These are phyloP conservation scores for Sisor rabdophorus DNA, from an alignment of 2,113 vertebrate genomes.

Conservation along the genomic window DNA sequence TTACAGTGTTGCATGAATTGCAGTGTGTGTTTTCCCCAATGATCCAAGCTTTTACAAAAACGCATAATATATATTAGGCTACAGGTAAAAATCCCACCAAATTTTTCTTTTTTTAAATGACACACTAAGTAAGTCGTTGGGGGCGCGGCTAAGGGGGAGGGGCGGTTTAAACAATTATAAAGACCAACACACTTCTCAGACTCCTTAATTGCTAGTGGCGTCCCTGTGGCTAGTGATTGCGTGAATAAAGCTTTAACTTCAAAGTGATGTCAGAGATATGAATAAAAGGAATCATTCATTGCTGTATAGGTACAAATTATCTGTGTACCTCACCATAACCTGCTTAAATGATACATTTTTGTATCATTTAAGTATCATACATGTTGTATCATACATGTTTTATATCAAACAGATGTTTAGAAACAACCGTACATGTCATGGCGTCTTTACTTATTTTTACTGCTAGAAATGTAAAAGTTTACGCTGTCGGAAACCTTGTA, in stretches of 20 bases:
- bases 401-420: not conserved
- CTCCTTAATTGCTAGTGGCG: no score
- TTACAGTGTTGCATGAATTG: no score
- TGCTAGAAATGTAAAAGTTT: not conserved
- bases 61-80: not conserved
- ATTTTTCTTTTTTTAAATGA: no score
- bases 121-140: no score
- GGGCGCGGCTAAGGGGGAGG: no score
- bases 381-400: no score
- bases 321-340: not conserved
- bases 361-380: no score
- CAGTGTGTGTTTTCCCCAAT: no score
- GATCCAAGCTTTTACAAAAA: not conserved
- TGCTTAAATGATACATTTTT: not conserved
- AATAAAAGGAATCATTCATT: not conserved
- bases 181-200: no score
- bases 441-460: not conserved
- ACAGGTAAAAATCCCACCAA: not conserved
- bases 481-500: not conserved
- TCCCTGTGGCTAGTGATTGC: not conserved
- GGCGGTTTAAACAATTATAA: no score
- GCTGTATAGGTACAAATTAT: not conserved
- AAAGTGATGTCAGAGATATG: not conserved
- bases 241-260: not conserved
- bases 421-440: not conserved